Base-by-base conservation (phyloP, 2,888 invertebrate species). In the Augochlorella aurata region DNA sequence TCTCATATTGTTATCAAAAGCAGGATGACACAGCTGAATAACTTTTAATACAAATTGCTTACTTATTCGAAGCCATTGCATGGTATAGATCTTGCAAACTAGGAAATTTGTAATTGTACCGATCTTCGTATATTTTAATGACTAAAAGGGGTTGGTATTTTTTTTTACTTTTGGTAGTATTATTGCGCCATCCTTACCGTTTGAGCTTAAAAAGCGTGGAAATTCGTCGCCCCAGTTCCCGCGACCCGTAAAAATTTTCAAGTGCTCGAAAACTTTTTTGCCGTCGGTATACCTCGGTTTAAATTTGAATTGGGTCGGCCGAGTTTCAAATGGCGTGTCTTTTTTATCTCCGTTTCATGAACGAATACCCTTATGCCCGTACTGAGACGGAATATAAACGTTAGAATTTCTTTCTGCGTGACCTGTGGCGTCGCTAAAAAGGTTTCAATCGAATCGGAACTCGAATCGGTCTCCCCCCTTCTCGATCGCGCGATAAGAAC, bases 241-340 rank as follows among this genome's bases (percentile, higher is more conserved):
- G 54, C 21, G 38, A 38, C 38, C 38, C 21, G 21, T 24, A 21
- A 24, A 24, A 54, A 54, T 54, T 54, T 21, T 54, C 21, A 54
- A 54, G 54, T 54, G 21, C 14, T 54, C 54, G 21, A n/a, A 24
- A 29, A 54, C 50, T 12, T 7, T 14, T 44, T 3, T 10, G 38
- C 14, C 18, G 49, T 12, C n/a, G 16, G 68, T 47, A 44, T 47
- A 54, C 29, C 24, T 1, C 54, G 54, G n/a, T 50, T 52, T 67
- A 54, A 24, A 50, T 63, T 63, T 50, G 69, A 71, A 50, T 68
- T 38, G 29, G 47, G n/a, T 21, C 54, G 18, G n/a, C 45, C 66
- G n/a, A 21, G 66, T 66, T 44, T 14, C 44, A 66, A 18, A 45
- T 7, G 66, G n/a, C 38, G 14, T 45, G 38, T 44, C 45, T 44